Base-by-base conservation (phyloP, 2,888 invertebrate species). In the Thyatira batis region DNA sequence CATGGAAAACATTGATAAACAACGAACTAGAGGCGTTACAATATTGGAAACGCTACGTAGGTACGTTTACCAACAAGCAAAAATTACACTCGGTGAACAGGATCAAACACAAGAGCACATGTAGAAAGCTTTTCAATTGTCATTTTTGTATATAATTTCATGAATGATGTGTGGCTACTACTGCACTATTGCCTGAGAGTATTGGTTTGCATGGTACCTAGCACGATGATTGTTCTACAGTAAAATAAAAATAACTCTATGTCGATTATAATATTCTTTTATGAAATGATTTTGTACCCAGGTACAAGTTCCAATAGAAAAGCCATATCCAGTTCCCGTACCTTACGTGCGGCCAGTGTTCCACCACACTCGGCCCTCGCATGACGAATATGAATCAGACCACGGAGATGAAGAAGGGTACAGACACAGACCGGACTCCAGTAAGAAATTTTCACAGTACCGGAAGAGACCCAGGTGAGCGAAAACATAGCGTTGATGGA, bases 251-350 rank as follows among this genome's bases (percentile, higher is more conserved):
- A 20, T 44, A 11, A 20, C 11, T 44, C n/a, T n/a, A n/a, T n/a
- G n/a, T n/a, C n/a, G n/a, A 44, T 8, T 20, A 45, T 8, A n/a
- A 21, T 21, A 21, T 45, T 10, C 21, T 45, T 0, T 45, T 10
- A 45, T 1, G 5, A 21, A 20, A 11, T 45, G 4, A 45, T 21
- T 45, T 45, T 45, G n/a, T 23, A 11, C 0, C 11, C 71, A 92
- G 92, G 94, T 96, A 55, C 93, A 94, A 76, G 95, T 96, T 3
- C 94, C 95, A 65, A 94, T 96, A 46, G 93, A 95, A 51, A 94
- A 95, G 76, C 95, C 96, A 3, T 95, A 94, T 73, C 96, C 96
- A 23, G 94, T 96, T 1, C 94, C 94, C 63, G 92, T 96, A 39
- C 95, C 95, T 39, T 93, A 96, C 59, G 81, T 94, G 39, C 89